phyloP scores from a whole-genome alignment of 1,140 invertebrate genomes.

The Drosophila eugracilis region DNA sequence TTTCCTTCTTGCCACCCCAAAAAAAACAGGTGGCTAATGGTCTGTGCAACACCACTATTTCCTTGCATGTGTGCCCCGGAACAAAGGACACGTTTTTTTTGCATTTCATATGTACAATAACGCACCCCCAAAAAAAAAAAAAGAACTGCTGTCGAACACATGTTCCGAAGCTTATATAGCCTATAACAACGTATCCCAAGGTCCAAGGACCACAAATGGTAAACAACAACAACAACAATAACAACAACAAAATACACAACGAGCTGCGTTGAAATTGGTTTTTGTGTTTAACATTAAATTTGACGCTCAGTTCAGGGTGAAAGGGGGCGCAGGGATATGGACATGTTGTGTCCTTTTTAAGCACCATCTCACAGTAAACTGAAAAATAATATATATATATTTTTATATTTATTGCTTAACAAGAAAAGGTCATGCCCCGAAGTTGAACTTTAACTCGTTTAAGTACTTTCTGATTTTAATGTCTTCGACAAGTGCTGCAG shows the following conservation, averaged over 20 bases:
- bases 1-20: too few relatives aligned
- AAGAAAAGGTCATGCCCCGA: background rate
- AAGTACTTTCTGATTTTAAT: constrained; percentile 17
- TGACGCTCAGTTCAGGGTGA: background rate
- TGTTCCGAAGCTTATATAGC: constrained; percentile 16
- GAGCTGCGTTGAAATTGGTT: constrained; percentile 12
- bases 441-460: constrained; percentile 8
- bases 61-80: background rate
- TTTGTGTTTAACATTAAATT: constrained; percentile 21
- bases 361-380: background rate
- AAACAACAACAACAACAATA: background rate
- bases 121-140: constrained; percentile 1
- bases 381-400: background rate
- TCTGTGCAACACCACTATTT: background rate
- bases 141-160: constrained; percentile 9
- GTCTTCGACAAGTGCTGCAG: constrained; percentile 12
- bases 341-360: constrained; percentile 12
- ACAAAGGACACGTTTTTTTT: constrained; percentile 18
- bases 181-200: constrained; percentile 7
- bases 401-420: background rate
- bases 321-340: background rate
- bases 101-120: constrained; percentile 13
- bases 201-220: background rate
- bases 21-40: constrained; percentile 5
- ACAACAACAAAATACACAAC: background rate